Percentiles rank a stretch among this genome's conserved stretches.
Evolutionary conservation across 2,113 vertebrate species (phyloP).

Genomic region (Corythornis madagascariensis): DNA sequence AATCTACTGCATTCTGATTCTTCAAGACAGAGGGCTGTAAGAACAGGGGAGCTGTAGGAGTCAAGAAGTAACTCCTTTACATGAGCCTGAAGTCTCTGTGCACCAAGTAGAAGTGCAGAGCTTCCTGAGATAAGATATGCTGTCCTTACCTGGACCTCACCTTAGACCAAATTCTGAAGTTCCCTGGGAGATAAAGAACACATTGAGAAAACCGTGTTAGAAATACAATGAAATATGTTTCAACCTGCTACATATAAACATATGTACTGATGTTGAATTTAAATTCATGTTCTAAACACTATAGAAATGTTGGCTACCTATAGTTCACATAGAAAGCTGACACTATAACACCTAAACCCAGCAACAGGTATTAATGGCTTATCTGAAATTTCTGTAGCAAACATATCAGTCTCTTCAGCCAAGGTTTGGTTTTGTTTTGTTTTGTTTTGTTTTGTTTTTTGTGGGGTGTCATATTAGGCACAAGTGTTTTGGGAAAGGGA

Average conservation of each 20-base stretch:
- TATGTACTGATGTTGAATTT: not conserved
- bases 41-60: not conserved
- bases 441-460: not conserved
- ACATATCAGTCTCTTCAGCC: not conserved
- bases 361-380: constrained; percentile 24
- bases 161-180: not conserved
- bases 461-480: not conserved
- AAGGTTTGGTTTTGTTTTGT: not conserved
- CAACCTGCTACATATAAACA: not conserved
- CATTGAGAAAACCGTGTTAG: not conserved
- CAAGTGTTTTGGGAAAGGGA: not conserved
- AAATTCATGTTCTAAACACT: constrained; percentile 1
- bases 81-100: not conserved
- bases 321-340: not conserved
- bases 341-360: not conserved
- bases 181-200: not conserved
- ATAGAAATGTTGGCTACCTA: not conserved
- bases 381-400: constrained; percentile 11
- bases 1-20: not conserved
- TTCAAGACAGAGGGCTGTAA: not conserved
- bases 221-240: not conserved
- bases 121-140: not conserved
- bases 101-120: not conserved
- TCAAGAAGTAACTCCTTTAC: not conserved
- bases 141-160: not conserved